A percentile compares a stretch with the other conserved stretches of the same genome.
These are phyloP conservation scores for Chironomus tentans DNA, from an alignment of 2,888 invertebrate species.

Conservation along the genomic window DNA sequence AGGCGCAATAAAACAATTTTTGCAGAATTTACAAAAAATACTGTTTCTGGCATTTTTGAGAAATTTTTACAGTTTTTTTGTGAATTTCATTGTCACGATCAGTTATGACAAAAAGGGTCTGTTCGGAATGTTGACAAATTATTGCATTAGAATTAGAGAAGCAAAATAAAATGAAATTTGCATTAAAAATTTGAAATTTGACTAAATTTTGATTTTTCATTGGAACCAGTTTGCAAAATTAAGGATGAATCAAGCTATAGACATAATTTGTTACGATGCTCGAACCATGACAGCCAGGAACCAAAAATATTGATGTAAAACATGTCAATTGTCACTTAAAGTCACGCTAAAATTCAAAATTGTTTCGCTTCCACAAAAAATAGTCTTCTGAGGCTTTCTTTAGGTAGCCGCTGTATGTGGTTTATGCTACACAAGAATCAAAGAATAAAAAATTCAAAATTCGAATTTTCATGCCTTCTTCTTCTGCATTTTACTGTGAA, in stretches of 20 bases:
- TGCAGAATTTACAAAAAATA: neutral
- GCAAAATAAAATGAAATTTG: too few species aligned
- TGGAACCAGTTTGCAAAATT: too few species aligned
- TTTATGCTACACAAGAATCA: neutral
- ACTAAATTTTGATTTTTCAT: too few species aligned
- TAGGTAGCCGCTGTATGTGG: slow-evolving; percentile 7
- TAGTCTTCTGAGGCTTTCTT: neutral
- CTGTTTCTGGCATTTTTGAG: neutral
- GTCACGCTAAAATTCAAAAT: neutral
- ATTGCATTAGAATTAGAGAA: too few species aligned
- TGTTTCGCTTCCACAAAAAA: slow-evolving; percentile 1
- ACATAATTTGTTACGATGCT: neutral
- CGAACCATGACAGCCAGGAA: neutral
- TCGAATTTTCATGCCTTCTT: neutral
- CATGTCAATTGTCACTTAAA: neutral
- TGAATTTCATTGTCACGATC: too few species aligned
- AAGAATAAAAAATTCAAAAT: neutral
- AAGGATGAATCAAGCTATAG: too few species aligned
- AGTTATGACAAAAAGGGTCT: too few species aligned
- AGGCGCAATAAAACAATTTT: neutral
- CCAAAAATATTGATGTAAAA: neutral
- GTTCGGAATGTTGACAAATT: too few species aligned
- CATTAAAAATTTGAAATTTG: too few species aligned
- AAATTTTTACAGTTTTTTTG: too few species aligned
- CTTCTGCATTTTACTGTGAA: neutral